Base-by-base conservation (phyloP, 2,797 vertebrate species). In the Anableps anableps region DNA sequence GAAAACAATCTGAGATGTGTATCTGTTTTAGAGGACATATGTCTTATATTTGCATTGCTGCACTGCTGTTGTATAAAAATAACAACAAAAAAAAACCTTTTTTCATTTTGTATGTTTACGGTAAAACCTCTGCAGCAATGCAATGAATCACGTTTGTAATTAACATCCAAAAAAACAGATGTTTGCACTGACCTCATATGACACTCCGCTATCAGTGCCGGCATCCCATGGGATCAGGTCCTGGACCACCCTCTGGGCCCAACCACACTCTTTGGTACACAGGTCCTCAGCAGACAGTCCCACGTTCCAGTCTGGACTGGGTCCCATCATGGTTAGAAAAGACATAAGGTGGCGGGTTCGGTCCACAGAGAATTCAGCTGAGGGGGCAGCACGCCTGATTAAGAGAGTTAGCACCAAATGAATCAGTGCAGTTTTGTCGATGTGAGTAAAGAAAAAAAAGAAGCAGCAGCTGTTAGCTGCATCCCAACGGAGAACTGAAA, bases 151-250 rank as follows among this genome's bases (percentile, higher is more conserved):
- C 10, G 50, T 78, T 50, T 23, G 17, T 19, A 34, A 45, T 68
- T 68, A 45, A 70, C 11, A 10, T 72, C 5, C 26, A 31, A 36
- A 58, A 73, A 19, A 48, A 58, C 50, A 0, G 50, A 13, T 74
- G 23, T 76, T 79, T 5, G 64, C 3, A 78, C 83, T 72, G 80
- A 99, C 99, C 97, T 99, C 98, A 6, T 99, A 99, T 48, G 97
- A 96, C 80, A 99, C 96, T 0, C 98, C 99, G 0, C 96, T 98
- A 95, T 99, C 99, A 0, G 98, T 99, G 88, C 99, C 99, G 0
- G 99, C 97, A 21, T 99, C 99, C 99, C 99, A 99, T 10, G 99
- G 99, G 76, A 99, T 99, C 85, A 99, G 88, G 90, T 99, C 99
- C 87, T 99, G 98, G 17, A 97, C 89, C 0, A 99, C 96, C 71